phyloP scores from a whole-genome alignment of 1,140 invertebrate genomes.

The Hylyphantes graminicola region DNA sequence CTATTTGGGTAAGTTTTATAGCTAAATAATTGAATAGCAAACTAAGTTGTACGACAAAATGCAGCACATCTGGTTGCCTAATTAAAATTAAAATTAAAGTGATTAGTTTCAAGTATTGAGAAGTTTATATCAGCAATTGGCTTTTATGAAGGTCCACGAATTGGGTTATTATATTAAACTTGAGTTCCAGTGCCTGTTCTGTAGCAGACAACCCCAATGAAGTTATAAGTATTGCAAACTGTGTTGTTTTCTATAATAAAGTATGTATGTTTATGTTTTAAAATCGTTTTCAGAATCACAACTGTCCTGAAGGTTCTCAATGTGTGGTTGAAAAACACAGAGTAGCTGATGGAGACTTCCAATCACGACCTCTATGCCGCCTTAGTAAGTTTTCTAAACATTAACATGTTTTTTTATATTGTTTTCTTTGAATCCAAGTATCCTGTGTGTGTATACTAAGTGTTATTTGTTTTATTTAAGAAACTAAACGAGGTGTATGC shows the following conservation, averaged over 20 bases:
- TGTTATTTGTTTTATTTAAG: constrained; percentile 3
- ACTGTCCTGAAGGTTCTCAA: constrained; percentile 75
- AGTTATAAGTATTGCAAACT: no score
- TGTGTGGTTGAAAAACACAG: constrained; percentile 76
- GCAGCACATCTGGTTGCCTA: no score
- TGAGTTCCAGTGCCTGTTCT: no score
- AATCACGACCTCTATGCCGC: constrained; percentile 62
- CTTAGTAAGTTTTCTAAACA: constrained; percentile 36
- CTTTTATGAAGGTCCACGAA: no score
- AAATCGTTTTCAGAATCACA: constrained; percentile 64
- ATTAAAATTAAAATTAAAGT: no score
- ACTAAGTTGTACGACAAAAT: no score
- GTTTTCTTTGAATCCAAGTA: background rate
- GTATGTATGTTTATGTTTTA: background rate
- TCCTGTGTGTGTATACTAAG: background rate
- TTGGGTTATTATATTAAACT: no score
- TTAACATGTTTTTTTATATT: background rate
- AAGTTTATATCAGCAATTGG: no score
- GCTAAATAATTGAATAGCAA: no score
- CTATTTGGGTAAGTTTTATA: no score
- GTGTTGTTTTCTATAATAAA: background rate
- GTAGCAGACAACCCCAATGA: no score
- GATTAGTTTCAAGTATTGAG: no score
- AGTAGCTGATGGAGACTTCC: constrained; percentile 65
- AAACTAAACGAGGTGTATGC: constrained; percentile 32